A percentile compares a stretch with the other conserved stretches of the same genome.
Conservation (phyloP, 2,113 vertebrate genomes). For the Hiodon alosoides region DNA sequence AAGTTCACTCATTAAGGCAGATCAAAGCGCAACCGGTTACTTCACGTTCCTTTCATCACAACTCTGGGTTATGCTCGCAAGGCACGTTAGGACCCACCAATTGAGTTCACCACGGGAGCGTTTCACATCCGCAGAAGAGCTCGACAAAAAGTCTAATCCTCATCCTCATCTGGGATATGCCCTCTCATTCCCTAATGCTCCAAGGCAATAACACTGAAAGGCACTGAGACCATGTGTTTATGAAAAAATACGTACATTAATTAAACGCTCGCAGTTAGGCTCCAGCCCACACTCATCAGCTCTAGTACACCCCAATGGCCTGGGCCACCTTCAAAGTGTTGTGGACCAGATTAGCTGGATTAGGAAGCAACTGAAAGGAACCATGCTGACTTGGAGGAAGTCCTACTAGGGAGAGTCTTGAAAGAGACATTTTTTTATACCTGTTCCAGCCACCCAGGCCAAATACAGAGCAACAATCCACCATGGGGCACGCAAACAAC, state of each 20-base stretch:
- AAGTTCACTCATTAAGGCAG: background rate
- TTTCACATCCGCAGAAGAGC: background rate
- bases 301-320: conserved; percentile 43
- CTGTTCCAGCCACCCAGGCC: conserved; percentile 61
- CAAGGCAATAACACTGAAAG: background rate
- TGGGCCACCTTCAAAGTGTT: conserved; percentile 86
- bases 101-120: background rate
- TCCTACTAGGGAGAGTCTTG: conserved; percentile 70
- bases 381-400: conserved; percentile 84
- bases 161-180: background rate
- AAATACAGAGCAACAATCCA: conserved; percentile 15
- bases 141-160: background rate
- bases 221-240: background rate
- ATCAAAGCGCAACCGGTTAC: background rate
- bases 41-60: background rate
- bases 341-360: conserved; percentile 92
- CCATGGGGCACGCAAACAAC: conserved; percentile 21
- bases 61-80: background rate
- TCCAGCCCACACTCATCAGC: background rate
- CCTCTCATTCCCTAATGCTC: background rate
- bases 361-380: conserved; percentile 84
- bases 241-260: background rate
- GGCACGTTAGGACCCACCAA: background rate
- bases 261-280: too few species aligned
- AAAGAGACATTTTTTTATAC: conserved; percentile 76